Evolutionary conservation across 2,113 vertebrate genomes (phyloP), one percentile per base, ranked within the genome.

Genomic region (Notiomystis cincta): DNA sequence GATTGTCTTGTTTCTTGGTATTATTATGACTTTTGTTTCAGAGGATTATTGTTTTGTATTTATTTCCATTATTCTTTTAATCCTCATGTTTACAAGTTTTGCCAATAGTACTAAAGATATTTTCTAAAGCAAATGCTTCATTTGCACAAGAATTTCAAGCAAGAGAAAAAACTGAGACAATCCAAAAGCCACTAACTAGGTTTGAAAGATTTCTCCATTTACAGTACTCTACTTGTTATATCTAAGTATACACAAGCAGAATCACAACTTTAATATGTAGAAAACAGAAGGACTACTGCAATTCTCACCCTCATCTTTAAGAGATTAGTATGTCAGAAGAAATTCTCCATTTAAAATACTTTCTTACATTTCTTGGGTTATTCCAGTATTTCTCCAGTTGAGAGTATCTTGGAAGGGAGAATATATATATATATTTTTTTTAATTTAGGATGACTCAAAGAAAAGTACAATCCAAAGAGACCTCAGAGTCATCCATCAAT

Each of bases 181-280:
- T 35, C 6, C 5, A 77, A 77, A 69, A 4, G 50, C 20, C 0
- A 1, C 3, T 30, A 28, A 28, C 10, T 65, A 61, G 4, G 1
- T 56, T 42, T 65, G 30, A 81, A 92, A 82, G 2, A 3, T 42
- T 64, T 64, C 23, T 72, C 23, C 10, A 13, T 73, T 73, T 81
- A 38, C 1, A 64, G 21, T 70, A 24, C 5, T 27, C 5, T 35
- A 8, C 23, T 30, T 57, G 2, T 44, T 30, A 18, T 17, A 61
- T 14, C 20, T 40, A 21, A 13, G 18, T 38, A 40, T 15, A n/a
- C 10, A 47, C 21, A 89, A 80, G 6, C 2, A 71, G n/a, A 90
- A 78, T 57, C 37, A 78, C 4, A 48, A 19, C 69, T 54, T 51
- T 50, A 72, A 9, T 35, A 24, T 6, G 47, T 18, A 60, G 61